Evolutionary conservation across 2,113 vertebrate genomes (phyloP).

Genomic region (Onychostoma macrolepis): DNA sequence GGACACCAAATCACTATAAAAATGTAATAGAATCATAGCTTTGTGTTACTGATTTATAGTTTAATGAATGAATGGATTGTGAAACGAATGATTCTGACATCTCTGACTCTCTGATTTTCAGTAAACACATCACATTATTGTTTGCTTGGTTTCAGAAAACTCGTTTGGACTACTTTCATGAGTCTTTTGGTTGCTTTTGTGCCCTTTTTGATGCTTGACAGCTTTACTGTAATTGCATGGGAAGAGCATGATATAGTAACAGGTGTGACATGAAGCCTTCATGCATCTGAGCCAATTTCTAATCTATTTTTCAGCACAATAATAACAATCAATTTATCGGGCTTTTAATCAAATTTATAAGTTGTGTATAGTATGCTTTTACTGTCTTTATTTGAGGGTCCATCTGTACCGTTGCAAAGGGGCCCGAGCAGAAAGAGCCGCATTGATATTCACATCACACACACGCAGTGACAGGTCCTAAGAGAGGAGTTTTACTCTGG

Average conservation of each 20-base stretch:
- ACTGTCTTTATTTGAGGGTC: slow-evolving; percentile 20
- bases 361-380: not conserved
- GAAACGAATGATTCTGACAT: not conserved
- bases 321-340: not conserved
- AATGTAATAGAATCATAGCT: not conserved
- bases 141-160: not conserved
- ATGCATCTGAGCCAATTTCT: not conserved
- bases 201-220: not conserved
- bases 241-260: slow-evolving; percentile 1
- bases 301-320: not conserved
- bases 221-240: not conserved
- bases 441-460: slow-evolving; percentile 58
- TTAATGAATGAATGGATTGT: not conserved
- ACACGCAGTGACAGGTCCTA: slow-evolving; percentile 53
- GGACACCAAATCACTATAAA: not conserved
- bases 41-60: not conserved
- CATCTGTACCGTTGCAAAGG: slow-evolving; percentile 43
- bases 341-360: not conserved
- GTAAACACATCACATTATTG: not conserved
- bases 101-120: not conserved
- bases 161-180: not conserved
- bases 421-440: slow-evolving; percentile 30
- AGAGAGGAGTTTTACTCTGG: slow-evolving; percentile 51
- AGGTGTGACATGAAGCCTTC: not conserved
- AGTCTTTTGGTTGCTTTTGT: not conserved